A percentile compares a stretch with the other conserved stretches of the same genome.
Evolutionary conservation across 2,113 vertebrate species (phyloP).

Genomic region (Carollia perspicillata): DNA sequence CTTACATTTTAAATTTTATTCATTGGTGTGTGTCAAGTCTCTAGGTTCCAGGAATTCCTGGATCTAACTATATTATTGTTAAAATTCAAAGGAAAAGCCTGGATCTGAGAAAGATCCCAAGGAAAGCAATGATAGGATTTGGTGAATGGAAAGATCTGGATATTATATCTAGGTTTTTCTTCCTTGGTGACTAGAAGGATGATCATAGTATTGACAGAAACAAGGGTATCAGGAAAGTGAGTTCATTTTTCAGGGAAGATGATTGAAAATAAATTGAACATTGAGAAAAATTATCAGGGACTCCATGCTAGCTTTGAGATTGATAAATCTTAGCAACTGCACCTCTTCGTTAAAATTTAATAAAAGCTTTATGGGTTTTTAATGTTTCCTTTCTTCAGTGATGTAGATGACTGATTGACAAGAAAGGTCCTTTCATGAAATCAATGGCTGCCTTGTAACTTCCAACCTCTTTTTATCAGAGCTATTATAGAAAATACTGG

Average conservation of each 20-base stretch:
- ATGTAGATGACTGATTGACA: background rate
- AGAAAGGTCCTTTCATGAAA: background rate
- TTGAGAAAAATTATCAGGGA: conserved; percentile 14
- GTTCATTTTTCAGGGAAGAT: background rate
- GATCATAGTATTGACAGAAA: background rate
- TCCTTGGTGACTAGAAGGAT: background rate
- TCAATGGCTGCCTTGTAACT: background rate
- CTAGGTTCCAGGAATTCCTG: background rate
- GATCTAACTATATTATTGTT: background rate
- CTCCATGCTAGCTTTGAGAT: background rate
- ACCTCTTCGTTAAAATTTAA: conserved; percentile 37
- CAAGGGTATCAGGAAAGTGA: background rate
- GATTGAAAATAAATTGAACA: conserved; percentile 28
- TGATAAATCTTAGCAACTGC: background rate
- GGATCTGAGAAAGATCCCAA: background rate
- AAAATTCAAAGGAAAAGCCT: background rate
- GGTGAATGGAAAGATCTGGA: background rate
- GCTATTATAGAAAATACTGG: conserved; percentile 42
- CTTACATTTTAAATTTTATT: background rate
- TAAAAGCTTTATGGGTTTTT: conserved; percentile 38
- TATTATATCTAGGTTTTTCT: background rate
- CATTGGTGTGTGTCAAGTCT: background rate
- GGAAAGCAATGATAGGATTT: background rate
- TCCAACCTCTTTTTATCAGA: conserved; percentile 28
- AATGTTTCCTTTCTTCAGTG: conserved; percentile 26